Conservation (phyloP, 2,888 invertebrate genomes). For the Cephus sareptanus region DNA sequence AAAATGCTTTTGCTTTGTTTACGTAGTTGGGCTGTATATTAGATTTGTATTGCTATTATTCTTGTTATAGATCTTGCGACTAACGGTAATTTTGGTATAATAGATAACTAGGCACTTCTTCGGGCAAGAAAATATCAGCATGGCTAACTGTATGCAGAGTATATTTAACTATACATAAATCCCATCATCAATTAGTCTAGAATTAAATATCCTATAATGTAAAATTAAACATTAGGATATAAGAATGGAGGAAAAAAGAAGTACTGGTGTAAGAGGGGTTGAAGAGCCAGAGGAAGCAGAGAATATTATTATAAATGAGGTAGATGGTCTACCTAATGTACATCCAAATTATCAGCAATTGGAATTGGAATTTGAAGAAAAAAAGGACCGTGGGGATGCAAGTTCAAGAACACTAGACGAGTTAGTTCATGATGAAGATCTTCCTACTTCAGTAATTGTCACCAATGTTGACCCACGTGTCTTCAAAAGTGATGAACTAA, state of each 20-base stretch:
- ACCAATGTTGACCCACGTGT: slow-evolving; percentile 87
- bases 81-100: slow-evolving; percentile 1
- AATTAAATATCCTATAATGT: neutral
- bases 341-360: slow-evolving; percentile 82
- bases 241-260: slow-evolving; percentile 53
- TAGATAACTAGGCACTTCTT: slow-evolving; percentile 6
- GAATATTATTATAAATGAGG: slow-evolving; percentile 85
- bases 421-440: slow-evolving; percentile 77
- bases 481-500: slow-evolving; percentile 70
- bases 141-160: neutral
- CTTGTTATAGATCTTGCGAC: neutral
- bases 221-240: neutral
- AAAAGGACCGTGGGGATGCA: slow-evolving; percentile 45
- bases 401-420: slow-evolving; percentile 70
- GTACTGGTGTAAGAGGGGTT: slow-evolving; percentile 39
- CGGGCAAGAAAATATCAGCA: neutral
- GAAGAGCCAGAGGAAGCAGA: slow-evolving; percentile 65
- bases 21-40: neutral
- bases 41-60: neutral
- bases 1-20: neutral
- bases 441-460: slow-evolving; percentile 90
- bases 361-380: slow-evolving; percentile 69
- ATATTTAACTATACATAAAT: neutral
- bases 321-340: slow-evolving; percentile 86
- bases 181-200: neutral